phyloP scores from a whole-genome alignment of 2,113 vertebrate genomes.

The Sitta europaea region DNA sequence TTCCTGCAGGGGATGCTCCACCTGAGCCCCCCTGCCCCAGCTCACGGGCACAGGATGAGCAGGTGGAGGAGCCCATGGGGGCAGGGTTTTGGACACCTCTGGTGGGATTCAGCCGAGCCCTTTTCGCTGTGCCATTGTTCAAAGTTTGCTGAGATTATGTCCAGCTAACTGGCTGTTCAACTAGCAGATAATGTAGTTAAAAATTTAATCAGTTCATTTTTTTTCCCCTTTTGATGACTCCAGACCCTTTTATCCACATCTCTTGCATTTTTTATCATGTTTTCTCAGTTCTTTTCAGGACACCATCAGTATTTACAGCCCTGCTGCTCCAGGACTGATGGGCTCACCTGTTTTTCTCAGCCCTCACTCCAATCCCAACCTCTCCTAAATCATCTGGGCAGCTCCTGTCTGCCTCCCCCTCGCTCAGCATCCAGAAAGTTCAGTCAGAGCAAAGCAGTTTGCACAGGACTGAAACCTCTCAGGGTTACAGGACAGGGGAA shows the following conservation, averaged over 20 bases:
- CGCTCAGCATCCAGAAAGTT: neutral
- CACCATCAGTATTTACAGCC: conserved; percentile 38
- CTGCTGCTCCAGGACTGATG: neutral
- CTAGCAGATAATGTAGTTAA: conserved; percentile 47
- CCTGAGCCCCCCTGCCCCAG: neutral
- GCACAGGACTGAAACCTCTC: neutral
- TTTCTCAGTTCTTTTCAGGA: conserved; percentile 55
- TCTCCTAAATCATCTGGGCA: neutral
- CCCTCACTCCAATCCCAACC: neutral
- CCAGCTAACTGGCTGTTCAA: conserved; percentile 34
- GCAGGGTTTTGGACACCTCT: neutral
- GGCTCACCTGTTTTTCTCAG: neutral
- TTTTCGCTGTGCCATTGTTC: neutral
- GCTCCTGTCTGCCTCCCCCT: neutral
- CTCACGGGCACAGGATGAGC: accelerated
- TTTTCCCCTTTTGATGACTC: conserved; percentile 3
- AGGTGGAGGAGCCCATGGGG: accelerated
- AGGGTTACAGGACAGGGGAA: neutral
- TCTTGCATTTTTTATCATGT: conserved; percentile 40
- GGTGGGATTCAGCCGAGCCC: neutral
- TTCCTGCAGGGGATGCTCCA: neutral
- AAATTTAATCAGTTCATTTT: conserved; percentile 27
- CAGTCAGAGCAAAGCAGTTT: neutral
- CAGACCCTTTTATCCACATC: conserved; percentile 23
- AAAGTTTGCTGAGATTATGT: neutral